A percentile compares a stretch with the other conserved stretches of the same genome.
Conservation (phyloP, 2,888 invertebrate genomes). For the Latheticus oryzae region DNA sequence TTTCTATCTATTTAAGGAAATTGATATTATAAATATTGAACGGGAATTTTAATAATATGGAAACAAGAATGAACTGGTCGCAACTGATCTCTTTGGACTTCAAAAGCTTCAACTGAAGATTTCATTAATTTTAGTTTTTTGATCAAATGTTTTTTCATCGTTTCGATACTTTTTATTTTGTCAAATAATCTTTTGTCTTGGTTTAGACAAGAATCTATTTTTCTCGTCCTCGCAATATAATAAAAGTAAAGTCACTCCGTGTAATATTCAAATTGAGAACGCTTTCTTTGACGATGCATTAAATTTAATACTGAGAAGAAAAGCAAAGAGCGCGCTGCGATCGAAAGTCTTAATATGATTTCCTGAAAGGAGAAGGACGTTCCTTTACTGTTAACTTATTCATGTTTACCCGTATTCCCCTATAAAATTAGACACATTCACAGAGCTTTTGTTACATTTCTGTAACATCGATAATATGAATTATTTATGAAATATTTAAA, state of each 20-base stretch:
- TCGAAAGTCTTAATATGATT: constrained; percentile 30
- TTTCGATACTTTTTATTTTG: too few species aligned
- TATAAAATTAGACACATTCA: constrained; percentile 6
- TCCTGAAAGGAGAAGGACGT: constrained; percentile 21
- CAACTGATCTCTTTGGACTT: too few species aligned
- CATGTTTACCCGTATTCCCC: constrained; percentile 4
- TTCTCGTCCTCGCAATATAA: constrained; percentile 24
- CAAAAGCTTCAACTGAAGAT: too few species aligned
- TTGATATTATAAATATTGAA: constrained; percentile 20
- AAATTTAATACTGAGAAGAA: constrained; percentile 44
- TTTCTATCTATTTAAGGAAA: constrained; percentile 14
- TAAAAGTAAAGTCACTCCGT: constrained; percentile 24
- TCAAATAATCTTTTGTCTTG: too few species aligned
- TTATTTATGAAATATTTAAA: too few species aligned
- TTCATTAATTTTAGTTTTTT: too few species aligned
- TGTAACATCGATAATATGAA: too few species aligned
- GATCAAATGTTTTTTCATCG: not conserved
- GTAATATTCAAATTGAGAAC: constrained; percentile 45
- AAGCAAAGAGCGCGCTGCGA: constrained; percentile 31
- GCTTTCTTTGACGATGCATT: constrained; percentile 45
- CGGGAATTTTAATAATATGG: too few species aligned
- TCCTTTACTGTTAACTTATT: constrained; percentile 15
- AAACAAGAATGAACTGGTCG: too few species aligned
- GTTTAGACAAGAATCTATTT: constrained; percentile 20
- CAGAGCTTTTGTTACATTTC: not conserved